Evolutionary conservation across 2,113 vertebrate genomes (phyloP), one percentile per base, ranked within the genome.

Genomic region (Cephalopholis sonnerati): DNA sequence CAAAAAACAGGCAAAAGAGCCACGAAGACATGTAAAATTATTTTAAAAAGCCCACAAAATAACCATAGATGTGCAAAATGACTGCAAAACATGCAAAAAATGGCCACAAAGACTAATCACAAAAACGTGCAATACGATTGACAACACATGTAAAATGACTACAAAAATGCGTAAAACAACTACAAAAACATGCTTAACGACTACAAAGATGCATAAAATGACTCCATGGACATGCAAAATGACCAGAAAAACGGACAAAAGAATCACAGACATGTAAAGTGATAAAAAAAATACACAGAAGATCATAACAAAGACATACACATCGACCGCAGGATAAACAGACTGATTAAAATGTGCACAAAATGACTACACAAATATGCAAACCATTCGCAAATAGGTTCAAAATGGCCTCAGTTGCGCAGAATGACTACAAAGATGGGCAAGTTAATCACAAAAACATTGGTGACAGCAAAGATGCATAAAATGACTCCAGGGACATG

Each of bases 171-270:
- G 0, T 11, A 39, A 18, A 11, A 54, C 22, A 3, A 36, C 36
- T 36, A 7, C 22, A 54, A 54, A 54, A 20, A 55, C 53, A 53
- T 8, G 24, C 16, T 6, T 15, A 51, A 22, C 6, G 1, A 68
- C 50, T 4, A 36, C 27, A 36, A 36, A 62, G 7, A 63, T 10
- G 22, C 0, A 0, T 2, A 25, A 17, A 16, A 32, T 15, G 7
- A 57, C 22, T 5, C 27, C 15, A 72, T 22, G 16, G 7, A 36
- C 2, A 18, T 15, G 17, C 15, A 15, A 2, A 66, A n/a, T 1
- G 1, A 54, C 17, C 2, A 3, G 3, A 48, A 29, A 12, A 0
- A n/a, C n/a, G n/a, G n/a, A n/a, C n/a, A n/a, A n/a, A n/a, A n/a
- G n/a, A n/a, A n/a, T n/a, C n/a, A n/a, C n/a, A n/a, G n/a, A n/a